phyloP scores from a whole-genome alignment of 2,888 invertebrate species.

The Drepana falcataria region DNA sequence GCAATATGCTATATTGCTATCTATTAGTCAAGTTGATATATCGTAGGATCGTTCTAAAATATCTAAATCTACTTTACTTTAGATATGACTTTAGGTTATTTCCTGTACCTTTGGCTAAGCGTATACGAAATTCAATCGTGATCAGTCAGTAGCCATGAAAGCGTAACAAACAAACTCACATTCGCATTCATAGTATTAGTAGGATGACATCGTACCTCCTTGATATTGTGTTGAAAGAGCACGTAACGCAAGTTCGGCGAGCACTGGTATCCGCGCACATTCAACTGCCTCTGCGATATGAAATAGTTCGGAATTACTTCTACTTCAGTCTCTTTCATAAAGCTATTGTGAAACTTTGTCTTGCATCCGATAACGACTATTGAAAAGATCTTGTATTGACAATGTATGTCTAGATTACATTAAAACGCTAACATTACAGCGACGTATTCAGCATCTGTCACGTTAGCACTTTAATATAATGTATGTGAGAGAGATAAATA shows the following conservation, averaged over 20 bases:
- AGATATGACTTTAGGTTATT: no score
- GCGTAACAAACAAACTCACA: no score
- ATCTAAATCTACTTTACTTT: no score
- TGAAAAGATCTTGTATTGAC: conserved; percentile 9
- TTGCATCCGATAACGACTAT: conserved; percentile 12
- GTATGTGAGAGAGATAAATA: no score
- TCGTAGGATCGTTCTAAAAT: no score
- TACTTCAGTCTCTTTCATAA: conserved; percentile 18
- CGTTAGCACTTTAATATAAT: no score
- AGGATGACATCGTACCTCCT: conserved; percentile 80
- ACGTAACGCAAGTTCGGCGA: conserved; percentile 92
- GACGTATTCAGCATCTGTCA: no score
- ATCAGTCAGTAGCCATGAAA: conserved; percentile 1
- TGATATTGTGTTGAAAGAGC: conserved; percentile 92
- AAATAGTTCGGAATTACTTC: conserved; percentile 20
- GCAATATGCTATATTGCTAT: no score
- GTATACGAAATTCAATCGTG: background rate
- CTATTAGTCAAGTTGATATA: no score
- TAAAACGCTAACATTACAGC: background rate
- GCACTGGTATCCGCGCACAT: conserved; percentile 92
- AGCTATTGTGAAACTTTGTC: conserved; percentile 16
- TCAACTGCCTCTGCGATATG: conserved; percentile 87
- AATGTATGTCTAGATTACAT: background rate
- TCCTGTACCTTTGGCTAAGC: no score
- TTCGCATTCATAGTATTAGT: no score